Evolutionary conservation across 2,888 invertebrate genomes (phyloP).

Genomic region (Ommatoiulus sabulosus): DNA sequence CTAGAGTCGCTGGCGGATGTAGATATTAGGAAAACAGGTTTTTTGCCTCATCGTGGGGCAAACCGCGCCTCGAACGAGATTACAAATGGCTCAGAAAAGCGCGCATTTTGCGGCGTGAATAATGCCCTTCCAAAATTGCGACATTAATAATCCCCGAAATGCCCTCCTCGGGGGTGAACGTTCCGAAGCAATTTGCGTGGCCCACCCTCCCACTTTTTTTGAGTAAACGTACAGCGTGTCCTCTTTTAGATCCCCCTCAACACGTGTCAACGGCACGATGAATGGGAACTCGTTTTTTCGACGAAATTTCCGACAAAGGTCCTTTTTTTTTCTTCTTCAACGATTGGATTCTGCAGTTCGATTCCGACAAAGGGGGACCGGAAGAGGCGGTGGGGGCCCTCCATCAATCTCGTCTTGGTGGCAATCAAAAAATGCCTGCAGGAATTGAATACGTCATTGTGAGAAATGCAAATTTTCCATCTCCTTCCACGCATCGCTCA

Average conservation of each 20-base stretch:
- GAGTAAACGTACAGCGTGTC: neutral
- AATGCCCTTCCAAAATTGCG: neutral
- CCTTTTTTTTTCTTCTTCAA: neutral
- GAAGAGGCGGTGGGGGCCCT: neutral
- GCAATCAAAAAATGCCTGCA: conserved; percentile 1
- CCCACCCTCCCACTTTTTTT: neutral
- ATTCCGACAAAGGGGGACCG: neutral
- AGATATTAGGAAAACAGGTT: too few species aligned
- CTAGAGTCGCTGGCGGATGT: too few species aligned
- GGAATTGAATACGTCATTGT: conserved; percentile 24
- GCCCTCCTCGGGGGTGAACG: neutral
- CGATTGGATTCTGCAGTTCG: neutral
- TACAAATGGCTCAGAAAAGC: neutral
- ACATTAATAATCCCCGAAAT: conserved; percentile 10
- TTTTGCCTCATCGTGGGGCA: too few species aligned
- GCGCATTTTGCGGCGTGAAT: neutral
- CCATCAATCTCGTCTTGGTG: neutral
- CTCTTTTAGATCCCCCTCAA: neutral
- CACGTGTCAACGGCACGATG: neutral
- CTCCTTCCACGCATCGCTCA: conserved; percentile 9
- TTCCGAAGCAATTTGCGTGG: neutral
- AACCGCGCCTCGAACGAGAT: neutral
- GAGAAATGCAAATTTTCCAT: conserved; percentile 17
- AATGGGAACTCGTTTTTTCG: neutral
- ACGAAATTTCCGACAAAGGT: neutral